These are phyloP conservation scores for Caretta caretta DNA, from an alignment of 2,113 vertebrate genomes.

Conservation along the genomic window DNA sequence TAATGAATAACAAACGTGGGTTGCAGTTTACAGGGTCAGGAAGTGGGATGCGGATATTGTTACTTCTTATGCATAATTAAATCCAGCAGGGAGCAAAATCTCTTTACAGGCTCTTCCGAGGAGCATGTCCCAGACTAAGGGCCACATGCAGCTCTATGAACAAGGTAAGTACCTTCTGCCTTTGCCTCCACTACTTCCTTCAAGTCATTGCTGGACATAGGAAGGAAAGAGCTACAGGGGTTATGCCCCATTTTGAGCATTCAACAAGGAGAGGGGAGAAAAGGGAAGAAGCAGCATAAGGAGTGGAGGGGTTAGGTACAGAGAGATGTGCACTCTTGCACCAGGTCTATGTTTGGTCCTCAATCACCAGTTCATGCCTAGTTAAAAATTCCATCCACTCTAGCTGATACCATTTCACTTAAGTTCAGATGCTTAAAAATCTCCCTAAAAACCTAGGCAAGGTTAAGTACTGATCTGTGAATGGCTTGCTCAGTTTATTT, in stretches of 20 bases:
- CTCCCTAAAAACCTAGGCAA: background rate
- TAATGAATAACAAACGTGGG: background rate
- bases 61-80: background rate
- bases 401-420: accelerated
- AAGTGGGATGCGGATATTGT: background rate
- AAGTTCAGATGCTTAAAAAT: background rate
- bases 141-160: accelerated
- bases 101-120: background rate
- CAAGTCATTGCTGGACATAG: background rate
- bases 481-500: background rate
- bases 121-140: background rate
- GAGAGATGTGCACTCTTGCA: background rate
- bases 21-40: background rate
- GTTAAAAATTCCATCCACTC: background rate
- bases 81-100: constrained; percentile 4
- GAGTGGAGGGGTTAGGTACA: too few species aligned
- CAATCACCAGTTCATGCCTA: background rate
- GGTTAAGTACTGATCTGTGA: background rate
- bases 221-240: accelerated
- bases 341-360: background rate
- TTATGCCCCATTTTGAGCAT: background rate
- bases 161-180: background rate
- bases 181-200: background rate
- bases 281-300: background rate
- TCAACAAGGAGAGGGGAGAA: background rate